Base-by-base conservation (phyloP, 2,888 invertebrate genomes). In the Ennomos fuscantarius region DNA sequence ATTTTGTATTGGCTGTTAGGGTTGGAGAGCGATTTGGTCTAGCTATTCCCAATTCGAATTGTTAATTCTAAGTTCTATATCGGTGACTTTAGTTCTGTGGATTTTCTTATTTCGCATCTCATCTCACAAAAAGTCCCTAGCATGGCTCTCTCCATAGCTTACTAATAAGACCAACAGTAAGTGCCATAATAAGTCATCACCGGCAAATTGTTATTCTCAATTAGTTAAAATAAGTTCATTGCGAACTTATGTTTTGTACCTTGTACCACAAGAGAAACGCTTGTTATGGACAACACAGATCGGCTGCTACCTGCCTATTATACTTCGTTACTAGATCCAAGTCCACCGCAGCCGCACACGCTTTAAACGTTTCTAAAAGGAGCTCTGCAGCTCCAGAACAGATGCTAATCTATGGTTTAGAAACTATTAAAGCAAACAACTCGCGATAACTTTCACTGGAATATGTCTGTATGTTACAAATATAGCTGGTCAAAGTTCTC, bases 401-500 rank as follows among this genome's bases (percentile, higher is more conserved):
- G 51, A 56, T 56, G 41, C 42, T 46, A 47, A 51, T 56, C 56
- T 51, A 32, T 41, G 44, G 11, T 51, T 46, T 47, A 8, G 37
- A 56, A 47, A 51, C 41, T 42, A 50, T 42, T 36, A 36, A 35
- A 32, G 10, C 8, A 11, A 52, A 39, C 47, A 15, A 55, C 44
- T 42, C 35, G 9, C 47, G 54, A 60, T 57, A 56, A 35, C 45
- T 57, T 40, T 52, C 49, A 39, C 42, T 24, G 10, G 47, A 36
- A 52, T 41, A 44, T 56, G 47, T 49, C n/a, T 8, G n/a, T 37
- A 33, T 15, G 45, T 41, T 48, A 45, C 48, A 36, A 52, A 64
- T 61, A 58, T 62, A 52, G 68, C 65, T 68, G 69, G 67, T 71
- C 74, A 71, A 74, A 75, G 73, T 72, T 70, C 64, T 65, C 66